Base-by-base conservation (phyloP, 2,797 vertebrate genomes). In the Sebastes steindachneri region DNA sequence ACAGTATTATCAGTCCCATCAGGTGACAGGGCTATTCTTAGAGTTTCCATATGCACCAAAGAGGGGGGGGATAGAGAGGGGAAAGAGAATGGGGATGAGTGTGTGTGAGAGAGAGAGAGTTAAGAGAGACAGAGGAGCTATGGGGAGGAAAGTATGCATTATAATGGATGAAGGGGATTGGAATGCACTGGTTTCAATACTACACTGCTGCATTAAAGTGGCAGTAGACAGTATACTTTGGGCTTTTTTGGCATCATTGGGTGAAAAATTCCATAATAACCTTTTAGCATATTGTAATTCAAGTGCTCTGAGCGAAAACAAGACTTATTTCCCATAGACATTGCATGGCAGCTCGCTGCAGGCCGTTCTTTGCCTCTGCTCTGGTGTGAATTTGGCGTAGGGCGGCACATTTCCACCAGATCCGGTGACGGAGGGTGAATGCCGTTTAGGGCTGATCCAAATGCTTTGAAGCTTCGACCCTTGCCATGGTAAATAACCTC, bases 1-100 rank as follows among this genome's bases (percentile, higher is more conserved):
- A 94, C 79, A 75, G 72, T 75, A 76, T 92, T 94, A 94, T 95
- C 93, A 89, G 88, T 62, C 68, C 84, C 92, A 94, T 95, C 94
- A 94, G 82, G 91, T 93, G 93, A 94, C 92, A 88, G 67, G 45
- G 86, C 94, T 96, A 95, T 95, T 96, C 92, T 95, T 95, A 93
- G 94, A 92, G 87, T 92, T 93, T 93, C 89, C 89, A 91, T 91
- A 89, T 69, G 83, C 85, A 86, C 83, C 78, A 88, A 77, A 77
- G 79, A 65, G 63, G 54, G 63, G 57, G 60, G 68, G 62, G 58
- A 29, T 29, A 59, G 48, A 53, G 72, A 55, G 73, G 77, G 33
- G 19, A 60, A 68, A 73, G 37, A 71, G 70, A 73, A 70, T 26
- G 19, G 57, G 23, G 66, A n/a, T 21, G 63, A 19, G 74, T 7